Conservation (phyloP, 2,113 vertebrate genomes). For the Sinocyclocheilus anshuiensis region DNA sequence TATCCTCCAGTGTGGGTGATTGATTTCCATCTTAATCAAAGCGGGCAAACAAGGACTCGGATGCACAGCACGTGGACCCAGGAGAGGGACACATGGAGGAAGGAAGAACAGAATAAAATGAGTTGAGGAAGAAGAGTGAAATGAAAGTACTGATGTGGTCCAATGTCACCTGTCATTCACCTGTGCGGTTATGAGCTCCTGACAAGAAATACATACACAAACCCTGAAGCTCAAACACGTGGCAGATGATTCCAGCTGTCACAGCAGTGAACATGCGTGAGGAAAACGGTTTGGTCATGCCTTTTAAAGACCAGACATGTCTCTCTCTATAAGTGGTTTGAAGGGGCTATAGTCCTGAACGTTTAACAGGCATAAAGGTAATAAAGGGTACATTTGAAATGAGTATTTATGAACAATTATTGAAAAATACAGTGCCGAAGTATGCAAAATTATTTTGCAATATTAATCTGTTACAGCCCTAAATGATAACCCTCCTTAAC, state of each 20-base stretch:
- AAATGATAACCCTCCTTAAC: too few species aligned
- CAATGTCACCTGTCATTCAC: slow-evolving; percentile 47
- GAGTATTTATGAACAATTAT: background rate
- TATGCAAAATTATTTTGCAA: background rate
- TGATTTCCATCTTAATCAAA: slow-evolving; percentile 47
- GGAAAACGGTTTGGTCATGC: background rate
- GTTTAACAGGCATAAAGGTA: background rate
- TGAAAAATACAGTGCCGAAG: background rate
- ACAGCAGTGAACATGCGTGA: background rate
- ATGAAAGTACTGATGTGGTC: slow-evolving; percentile 18
- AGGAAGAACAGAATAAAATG: slow-evolving; percentile 13
- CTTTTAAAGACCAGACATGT: background rate
- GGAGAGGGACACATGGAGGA: slow-evolving; percentile 13
- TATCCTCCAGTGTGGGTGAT: slow-evolving; percentile 7
- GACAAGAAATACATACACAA: slow-evolving; percentile 18
- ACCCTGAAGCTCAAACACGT: background rate
- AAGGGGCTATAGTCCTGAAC: background rate
- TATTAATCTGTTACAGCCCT: background rate
- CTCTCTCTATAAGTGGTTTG: background rate
- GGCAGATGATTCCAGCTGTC: slow-evolving; percentile 16
- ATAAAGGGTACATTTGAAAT: background rate
- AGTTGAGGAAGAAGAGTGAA: slow-evolving; percentile 5
- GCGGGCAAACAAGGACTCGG: slow-evolving; percentile 30
- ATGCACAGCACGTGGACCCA: background rate
- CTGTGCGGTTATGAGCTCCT: slow-evolving; percentile 28